Evolutionary conservation across 2,888 invertebrate genomes (phyloP).

Genomic region (Volucella inanis): DNA sequence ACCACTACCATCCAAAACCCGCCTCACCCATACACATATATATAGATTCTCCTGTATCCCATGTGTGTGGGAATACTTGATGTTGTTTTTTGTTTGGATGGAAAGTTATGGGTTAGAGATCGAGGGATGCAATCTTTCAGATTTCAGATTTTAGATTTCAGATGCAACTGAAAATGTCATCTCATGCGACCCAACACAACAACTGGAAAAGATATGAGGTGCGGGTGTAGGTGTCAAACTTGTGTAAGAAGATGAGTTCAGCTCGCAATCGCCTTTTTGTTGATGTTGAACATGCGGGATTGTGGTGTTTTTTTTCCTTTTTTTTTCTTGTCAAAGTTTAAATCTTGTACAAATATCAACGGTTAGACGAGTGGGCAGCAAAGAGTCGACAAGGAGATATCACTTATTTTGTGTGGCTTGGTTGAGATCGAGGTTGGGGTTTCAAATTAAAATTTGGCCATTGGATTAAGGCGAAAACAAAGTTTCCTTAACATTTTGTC

Average conservation of each 20-base stretch:
- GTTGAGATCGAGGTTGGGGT: neutral
- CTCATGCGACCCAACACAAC: conserved; percentile 14
- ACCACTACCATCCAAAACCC: conserved; percentile 17
- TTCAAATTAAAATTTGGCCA: conserved; percentile 37
- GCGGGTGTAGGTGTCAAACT: conserved; percentile 41
- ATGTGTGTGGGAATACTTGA: conserved; percentile 62
- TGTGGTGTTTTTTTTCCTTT: conserved; percentile 57
- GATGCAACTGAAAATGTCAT: conserved; percentile 68
- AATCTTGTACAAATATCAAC: conserved; percentile 1
- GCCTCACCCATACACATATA: conserved; percentile 39
- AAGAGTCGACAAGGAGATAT: conserved; percentile 23
- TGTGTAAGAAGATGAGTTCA: conserved; percentile 63
- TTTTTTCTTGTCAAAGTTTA: conserved; percentile 21
- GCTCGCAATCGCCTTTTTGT: conserved; percentile 60
- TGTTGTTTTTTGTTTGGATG: conserved; percentile 35
- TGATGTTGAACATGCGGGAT: conserved; percentile 69
- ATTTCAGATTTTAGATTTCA: conserved; percentile 36
- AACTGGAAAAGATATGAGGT: conserved; percentile 14
- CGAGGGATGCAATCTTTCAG: neutral
- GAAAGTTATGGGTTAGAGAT: conserved; percentile 55
- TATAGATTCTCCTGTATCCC: neutral
- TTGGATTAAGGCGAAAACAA: conserved; percentile 5
- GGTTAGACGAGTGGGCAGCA: conserved; percentile 58
- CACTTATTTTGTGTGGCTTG: conserved; percentile 50
- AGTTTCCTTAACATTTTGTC: neutral